Conservation (phyloP, 2,797 vertebrate species). For the Meda fulgida region DNA sequence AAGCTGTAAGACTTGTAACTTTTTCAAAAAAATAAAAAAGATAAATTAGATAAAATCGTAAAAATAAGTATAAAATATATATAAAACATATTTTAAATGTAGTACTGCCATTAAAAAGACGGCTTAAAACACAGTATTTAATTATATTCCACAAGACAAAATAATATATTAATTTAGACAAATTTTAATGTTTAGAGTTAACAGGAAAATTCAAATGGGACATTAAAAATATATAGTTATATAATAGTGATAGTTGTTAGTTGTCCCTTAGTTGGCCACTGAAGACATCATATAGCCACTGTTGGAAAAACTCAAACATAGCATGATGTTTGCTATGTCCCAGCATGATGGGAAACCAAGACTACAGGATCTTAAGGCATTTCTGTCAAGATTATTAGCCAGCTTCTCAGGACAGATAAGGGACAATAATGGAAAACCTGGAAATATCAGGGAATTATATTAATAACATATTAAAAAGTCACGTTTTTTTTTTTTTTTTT, state of each 20-base stretch:
- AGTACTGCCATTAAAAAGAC: not conserved
- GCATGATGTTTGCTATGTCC: no score
- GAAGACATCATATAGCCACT: not conserved
- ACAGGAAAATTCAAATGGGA: not conserved
- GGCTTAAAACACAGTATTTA: not conserved
- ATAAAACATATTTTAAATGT: not conserved
- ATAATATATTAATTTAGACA: not conserved
- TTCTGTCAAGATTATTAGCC: not conserved
- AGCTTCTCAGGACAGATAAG: not conserved
- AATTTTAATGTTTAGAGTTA: not conserved
- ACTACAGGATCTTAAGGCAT: not conserved
- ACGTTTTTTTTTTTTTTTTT: not conserved
- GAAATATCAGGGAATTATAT: not conserved
- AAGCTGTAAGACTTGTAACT: not conserved
- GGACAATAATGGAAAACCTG: not conserved
- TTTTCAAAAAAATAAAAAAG: not conserved
- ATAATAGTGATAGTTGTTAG: not conserved
- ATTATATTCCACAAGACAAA: not conserved
- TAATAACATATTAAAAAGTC: no score
- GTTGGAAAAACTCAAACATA: not conserved
- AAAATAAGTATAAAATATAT: not conserved
- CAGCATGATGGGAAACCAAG: not conserved
- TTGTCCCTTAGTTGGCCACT: not conserved
- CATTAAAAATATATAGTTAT: not conserved
- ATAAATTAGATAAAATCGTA: not conserved